Percentiles rank a stretch among this genome's conserved stretches.
phyloP scores from a whole-genome alignment of 2,888 invertebrate genomes.

The Dicycla oo region DNA sequence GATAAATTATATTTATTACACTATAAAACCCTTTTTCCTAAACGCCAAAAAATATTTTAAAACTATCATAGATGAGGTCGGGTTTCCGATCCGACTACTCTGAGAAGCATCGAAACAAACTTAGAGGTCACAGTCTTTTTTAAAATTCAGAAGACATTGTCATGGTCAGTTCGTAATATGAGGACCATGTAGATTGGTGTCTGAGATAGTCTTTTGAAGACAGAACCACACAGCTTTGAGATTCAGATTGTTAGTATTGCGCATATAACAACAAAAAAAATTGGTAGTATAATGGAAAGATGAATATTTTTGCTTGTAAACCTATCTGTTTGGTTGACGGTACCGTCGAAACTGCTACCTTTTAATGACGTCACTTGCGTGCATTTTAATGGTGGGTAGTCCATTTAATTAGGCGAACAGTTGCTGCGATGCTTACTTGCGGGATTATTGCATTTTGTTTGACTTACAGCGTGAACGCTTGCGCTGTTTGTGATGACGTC shows the following conservation, averaged over 20 bases:
- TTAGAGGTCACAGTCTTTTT: not conserved
- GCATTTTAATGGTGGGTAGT: constrained; percentile 60
- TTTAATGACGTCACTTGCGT: constrained; percentile 60
- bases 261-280: not conserved
- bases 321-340: not conserved
- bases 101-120: not conserved
- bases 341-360: constrained; percentile 58
- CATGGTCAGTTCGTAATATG: not conserved
- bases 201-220: not conserved
- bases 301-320: not conserved
- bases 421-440: constrained; percentile 45
- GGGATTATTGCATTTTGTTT: constrained; percentile 54
- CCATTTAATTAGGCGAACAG: constrained; percentile 62
- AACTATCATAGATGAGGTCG: too few species aligned
- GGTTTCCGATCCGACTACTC: not conserved
- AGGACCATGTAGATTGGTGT: not conserved
- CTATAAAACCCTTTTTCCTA: too few species aligned
- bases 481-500: constrained; percentile 38
- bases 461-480: constrained; percentile 36
- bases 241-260: not conserved
- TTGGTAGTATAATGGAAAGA: not conserved
- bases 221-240: not conserved
- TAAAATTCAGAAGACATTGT: not conserved
- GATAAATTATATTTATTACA: too few species aligned
- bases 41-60: too few species aligned